Evolutionary conservation across 2,797 vertebrate species (phyloP), one percentile per base, ranked within the genome.

Genomic region (Cyprinodon diabolis): DNA sequence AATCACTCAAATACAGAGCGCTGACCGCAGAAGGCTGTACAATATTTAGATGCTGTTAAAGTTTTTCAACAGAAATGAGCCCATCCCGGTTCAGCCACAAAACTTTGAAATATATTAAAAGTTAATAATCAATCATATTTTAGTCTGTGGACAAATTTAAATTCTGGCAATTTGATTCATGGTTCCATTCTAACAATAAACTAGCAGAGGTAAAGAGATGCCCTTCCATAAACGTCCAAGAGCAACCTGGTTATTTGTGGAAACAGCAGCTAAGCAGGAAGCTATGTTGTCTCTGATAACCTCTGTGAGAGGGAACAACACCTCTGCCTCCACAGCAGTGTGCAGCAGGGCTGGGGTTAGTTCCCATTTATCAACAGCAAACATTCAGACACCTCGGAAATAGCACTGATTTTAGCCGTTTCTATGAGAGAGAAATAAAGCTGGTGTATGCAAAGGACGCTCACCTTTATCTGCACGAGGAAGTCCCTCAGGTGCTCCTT

Each of bases 401-500:
- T 19, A 6, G 21, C 8, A 54, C 13, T 11, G 47, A 48, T n/a
- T n/a, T n/a, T 21, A 54, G 21, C 21, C 21, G 19, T 21, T 54
- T n/a, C 52, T 21, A 6, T 6, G 6, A 8, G 52, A 2, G 21
- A 40, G 21, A 62, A 40, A 62, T 11, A 1, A 37, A 14, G n/a
- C 13, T 21, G 52, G 6, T 2, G 14, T 51, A 15, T 54, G 52
- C 9, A 8, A 9, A 54, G 19, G 1, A 4, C 6, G 0, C 93
- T 84, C 94, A 99, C 98, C 97, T 99, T 99, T 82, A 99, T 99
- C 89, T 99, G 98, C 73, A 99, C 98, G 19, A 99, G 95, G 93
- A 99, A 99, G 93, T 99, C 98, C 92, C 98, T 95, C 82, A 99
- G 95, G 84, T 99, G 98, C 85, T 99, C 98, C 91, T 99, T 99